A percentile compares a stretch with the other conserved stretches of the same genome.
Evolutionary conservation across 2,888 invertebrate species (phyloP).

Genomic region (Lycia hirtaria): DNA sequence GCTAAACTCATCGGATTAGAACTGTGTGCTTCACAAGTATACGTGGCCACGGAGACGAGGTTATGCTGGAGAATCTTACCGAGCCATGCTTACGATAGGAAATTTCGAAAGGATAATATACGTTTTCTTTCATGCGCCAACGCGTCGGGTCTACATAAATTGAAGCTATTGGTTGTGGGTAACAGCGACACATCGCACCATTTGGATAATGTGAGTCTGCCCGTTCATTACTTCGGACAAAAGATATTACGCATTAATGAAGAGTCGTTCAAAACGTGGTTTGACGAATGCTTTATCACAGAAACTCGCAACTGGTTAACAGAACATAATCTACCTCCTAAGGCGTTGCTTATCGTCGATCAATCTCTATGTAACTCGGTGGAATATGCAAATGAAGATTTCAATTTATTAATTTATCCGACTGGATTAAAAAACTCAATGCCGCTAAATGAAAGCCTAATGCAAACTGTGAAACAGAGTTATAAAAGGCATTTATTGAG

Average conservation of each 20-base stretch:
- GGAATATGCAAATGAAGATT: conserved; percentile 5
- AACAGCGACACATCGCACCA: conserved; percentile 11
- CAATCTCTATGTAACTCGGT: conserved; percentile 34
- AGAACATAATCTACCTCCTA: conserved; percentile 35
- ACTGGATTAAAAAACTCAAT: conserved; percentile 39
- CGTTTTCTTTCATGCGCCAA: conserved; percentile 39
- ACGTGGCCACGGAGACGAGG: conserved; percentile 41
- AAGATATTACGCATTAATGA: conserved; percentile 20
- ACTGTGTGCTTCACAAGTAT: conserved; percentile 34
- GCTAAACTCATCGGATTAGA: conserved; percentile 12
- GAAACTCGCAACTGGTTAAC: conserved; percentile 33
- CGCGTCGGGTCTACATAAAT: conserved; percentile 39
- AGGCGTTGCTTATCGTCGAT: conserved; percentile 42
- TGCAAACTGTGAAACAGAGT: conserved; percentile 38
- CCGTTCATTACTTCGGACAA: conserved; percentile 37
- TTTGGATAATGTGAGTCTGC: conserved; percentile 31
- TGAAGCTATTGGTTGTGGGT: conserved; percentile 38
- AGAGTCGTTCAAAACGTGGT: conserved; percentile 39
- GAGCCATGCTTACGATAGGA: conserved; percentile 30
- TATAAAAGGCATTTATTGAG: conserved; percentile 28
- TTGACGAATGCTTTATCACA: conserved; percentile 36
- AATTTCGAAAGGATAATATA: conserved; percentile 33
- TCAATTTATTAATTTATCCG: conserved; percentile 35
- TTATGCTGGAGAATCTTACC: conserved; percentile 42
- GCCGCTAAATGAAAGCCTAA: conserved; percentile 41